Conservation (phyloP, 2,797 vertebrate species). For the Ceryle rudis region DNA sequence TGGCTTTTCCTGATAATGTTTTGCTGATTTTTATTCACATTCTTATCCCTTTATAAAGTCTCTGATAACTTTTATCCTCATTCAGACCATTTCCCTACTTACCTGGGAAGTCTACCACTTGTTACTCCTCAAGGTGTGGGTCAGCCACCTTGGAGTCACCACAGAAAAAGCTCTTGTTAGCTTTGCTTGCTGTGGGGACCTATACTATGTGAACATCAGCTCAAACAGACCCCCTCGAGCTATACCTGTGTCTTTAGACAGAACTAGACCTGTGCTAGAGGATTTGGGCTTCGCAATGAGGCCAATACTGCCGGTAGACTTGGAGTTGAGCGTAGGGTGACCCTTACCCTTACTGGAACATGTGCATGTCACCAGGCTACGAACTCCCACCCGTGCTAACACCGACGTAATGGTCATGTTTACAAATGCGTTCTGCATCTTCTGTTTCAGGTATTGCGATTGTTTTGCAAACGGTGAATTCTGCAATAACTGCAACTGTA, state of each 20-base stretch:
- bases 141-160: not conserved
- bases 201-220: not conserved
- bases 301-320: rapidly evolving
- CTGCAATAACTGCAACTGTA: slow-evolving; percentile 98
- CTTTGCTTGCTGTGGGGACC: not conserved
- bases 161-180: not conserved
- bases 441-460: slow-evolving; percentile 91
- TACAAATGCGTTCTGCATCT: not conserved
- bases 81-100: not conserved
- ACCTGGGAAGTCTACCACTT: not conserved
- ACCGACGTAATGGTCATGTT: rapidly evolving
- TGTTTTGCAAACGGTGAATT: slow-evolving; percentile 99
- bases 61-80: not conserved
- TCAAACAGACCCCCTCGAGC: not conserved
- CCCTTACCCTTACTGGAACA: not conserved
- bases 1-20: not conserved
- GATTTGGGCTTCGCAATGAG: not conserved
- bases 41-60: not conserved
- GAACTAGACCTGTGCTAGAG: not conserved
- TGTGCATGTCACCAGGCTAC: not conserved
- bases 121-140: not conserved
- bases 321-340: not conserved
- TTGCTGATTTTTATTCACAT: not conserved
- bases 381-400: not conserved
- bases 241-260: not conserved